Evolutionary conservation across 2,888 invertebrate species (phyloP).

Genomic region (Ditula angustiorana): DNA sequence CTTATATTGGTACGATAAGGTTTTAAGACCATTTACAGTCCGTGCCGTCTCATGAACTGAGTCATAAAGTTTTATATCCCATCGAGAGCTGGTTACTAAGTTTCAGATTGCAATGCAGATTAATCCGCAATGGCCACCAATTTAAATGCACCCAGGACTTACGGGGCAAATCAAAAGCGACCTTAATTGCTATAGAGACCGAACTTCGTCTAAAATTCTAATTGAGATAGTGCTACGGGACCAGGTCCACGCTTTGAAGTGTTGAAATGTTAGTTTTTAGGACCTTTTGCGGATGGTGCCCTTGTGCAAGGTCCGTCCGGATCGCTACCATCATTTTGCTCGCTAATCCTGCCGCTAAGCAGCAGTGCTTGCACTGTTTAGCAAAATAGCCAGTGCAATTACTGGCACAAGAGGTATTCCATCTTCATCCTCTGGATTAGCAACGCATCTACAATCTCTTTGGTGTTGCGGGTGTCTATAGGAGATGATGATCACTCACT

Average conservation of each 20-base stretch:
- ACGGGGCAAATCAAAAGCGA: slow-evolving; percentile 33
- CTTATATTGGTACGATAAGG: not conserved
- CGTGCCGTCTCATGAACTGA: not conserved
- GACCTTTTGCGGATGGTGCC: not conserved
- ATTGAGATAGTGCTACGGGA: slow-evolving; percentile 24
- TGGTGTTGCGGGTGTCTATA: no score
- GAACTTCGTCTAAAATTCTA: slow-evolving; percentile 19
- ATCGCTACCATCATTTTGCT: no score
- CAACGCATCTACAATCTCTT: no score
- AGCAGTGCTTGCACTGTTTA: no score
- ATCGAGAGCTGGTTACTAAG: slow-evolving; percentile 22
- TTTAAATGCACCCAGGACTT: slow-evolving; percentile 23
- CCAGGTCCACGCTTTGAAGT: not conserved
- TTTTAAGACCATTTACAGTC: not conserved
- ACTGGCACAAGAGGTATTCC: no score
- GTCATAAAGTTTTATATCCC: slow-evolving; percentile 33
- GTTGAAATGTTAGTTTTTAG: not conserved
- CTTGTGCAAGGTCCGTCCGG: no score
- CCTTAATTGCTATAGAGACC: slow-evolving; percentile 29
- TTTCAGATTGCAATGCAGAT: slow-evolving; percentile 31
- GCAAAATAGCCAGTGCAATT: no score
- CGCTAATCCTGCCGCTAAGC: no score
- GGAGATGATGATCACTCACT: no score
- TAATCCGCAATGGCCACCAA: slow-evolving; percentile 26
- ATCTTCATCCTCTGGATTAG: no score